Evolutionary conservation across 2,888 invertebrate genomes (phyloP), one percentile per base, ranked within the genome.

Genomic region (Brachypalpus laphriformis): DNA sequence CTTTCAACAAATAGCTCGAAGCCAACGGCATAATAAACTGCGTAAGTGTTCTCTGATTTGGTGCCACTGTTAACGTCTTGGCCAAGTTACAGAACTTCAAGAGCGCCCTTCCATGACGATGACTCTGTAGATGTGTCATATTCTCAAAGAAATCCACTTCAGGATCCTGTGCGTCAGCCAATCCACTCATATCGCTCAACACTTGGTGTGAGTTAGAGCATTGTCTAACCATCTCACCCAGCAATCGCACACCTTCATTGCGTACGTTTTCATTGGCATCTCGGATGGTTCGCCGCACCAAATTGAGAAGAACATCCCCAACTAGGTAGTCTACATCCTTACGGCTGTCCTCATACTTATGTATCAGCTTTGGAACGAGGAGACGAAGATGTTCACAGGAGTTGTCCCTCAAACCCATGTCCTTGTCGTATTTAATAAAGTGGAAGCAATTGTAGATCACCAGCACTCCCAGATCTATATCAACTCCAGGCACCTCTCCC

Each of bases 81-180:
- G 94, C 94, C 5, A 95, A 91, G 87, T 94, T 94, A 81, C 94
- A 94, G 89, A 97, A 96, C 89, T 96, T 96, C 14, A 95, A 91
- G 54, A 99, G 90, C 0, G 98, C 98, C 88, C 97, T 94, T 0
- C 96, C 96, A 89, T 97, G 95, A 81, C 98, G 94, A 90, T 98
- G 97, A 72, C 95, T 92, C 93, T 99, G 97, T 54, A 97, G 91
- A 92, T 99, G 98, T 25, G 95, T 94, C 89, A 98, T 95, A 90
- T 98, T 99, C 89, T 97, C 97, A 90, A 98, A 99, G 93, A 99
- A 98, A 91, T 99, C 98, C 0, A 96, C 95, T 91, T 99, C 98
- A 7, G 93, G 91, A 90, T 99, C 98, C 93, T 88, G 87, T 1
- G 80, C 72, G 89, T 95, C 95, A 0, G 94, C 93, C 34, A 96